Base-by-base conservation (phyloP, 2,113 vertebrate genomes). In the Ptychochromis oligacanthus region DNA sequence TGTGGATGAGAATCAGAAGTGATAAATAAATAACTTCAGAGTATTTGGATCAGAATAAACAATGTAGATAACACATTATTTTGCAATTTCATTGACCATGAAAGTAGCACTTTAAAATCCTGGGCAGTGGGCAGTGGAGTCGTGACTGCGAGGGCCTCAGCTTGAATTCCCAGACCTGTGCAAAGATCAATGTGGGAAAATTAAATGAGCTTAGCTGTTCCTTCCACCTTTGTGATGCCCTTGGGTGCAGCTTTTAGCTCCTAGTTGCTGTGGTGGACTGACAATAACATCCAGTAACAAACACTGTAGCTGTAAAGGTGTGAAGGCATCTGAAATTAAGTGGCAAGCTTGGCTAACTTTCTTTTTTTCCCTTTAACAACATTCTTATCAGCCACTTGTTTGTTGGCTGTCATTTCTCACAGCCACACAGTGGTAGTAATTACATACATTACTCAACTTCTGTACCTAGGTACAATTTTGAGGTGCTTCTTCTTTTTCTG, bases 41-140 rank as follows among this genome's bases (percentile, higher is more conserved):
- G 17, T 17, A 46, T 46, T 46, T 46, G 11, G 1, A 15, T 3
- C 52, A 55, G 9, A 67, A 4, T 49, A 43, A 70, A 7, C 20
- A 1, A 1, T 72, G 65, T 0, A 49, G 64, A 26, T 18, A 24
- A 67, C 11, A 8, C 0, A 0, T 26, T 70, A 20, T 72, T 70
- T 52, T 20, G 43, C 24, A 6, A 52, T 72, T 31, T 72, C 24
- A 5, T 5, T 52, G 28, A 72, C 65, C 17, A 52, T 31, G 24
- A 52, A 52, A n/a, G 43, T 31, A 72, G 43, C 43, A 52, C 43
- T 4, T 31, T 72, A 31, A 31, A 13, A 52, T 72, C 26, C 26
- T 14, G 24, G 24, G 24, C 26, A 31, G 0, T 52, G 65, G 65
- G 15, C 43, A 31, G 17, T 5, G 65, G 43, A 72, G 43, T 13